Evolutionary conservation across 1,140 invertebrate species (phyloP).

Genomic region (Cyclina sinensis): DNA sequence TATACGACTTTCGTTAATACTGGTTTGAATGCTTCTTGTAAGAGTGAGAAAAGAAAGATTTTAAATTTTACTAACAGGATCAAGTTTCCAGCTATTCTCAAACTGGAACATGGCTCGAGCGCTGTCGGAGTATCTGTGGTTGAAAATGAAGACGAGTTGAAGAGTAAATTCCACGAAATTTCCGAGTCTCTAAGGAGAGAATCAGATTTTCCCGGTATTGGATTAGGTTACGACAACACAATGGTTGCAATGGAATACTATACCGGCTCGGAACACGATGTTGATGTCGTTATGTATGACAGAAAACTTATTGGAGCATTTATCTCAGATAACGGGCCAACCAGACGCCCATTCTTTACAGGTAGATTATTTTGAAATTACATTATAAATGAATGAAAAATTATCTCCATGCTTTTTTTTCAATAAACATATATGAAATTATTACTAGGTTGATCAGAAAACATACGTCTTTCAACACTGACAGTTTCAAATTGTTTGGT

Average conservation of each 20-base stretch:
- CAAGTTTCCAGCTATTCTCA: slow-evolving; percentile 70
- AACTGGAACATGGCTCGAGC: slow-evolving; percentile 77
- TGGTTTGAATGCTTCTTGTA: no score
- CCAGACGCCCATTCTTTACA: slow-evolving; percentile 62
- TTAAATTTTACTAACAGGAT: no score
- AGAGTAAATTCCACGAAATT: slow-evolving; percentile 53
- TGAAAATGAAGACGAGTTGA: slow-evolving; percentile 62
- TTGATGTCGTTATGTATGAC: slow-evolving; percentile 74
- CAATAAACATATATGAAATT: no score
- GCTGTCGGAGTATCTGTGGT: slow-evolving; percentile 76
- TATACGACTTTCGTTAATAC: no score
- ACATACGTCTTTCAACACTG: no score
- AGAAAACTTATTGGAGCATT: slow-evolving; percentile 74
- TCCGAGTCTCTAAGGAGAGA: slow-evolving; percentile 51
- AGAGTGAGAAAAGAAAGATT: no score
- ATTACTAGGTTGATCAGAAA: no score
- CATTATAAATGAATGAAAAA: no score
- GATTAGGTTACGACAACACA: slow-evolving; percentile 71
- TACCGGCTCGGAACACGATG: slow-evolving; percentile 76
- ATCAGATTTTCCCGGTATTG: slow-evolving; percentile 71
- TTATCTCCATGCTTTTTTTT: no score
- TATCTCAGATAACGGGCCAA: slow-evolving; percentile 78
- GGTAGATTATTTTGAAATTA: no score
- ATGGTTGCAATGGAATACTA: slow-evolving; percentile 73
- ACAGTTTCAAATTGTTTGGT: no score